Base-by-base conservation (phyloP, 2,113 vertebrate genomes). In the Myotis yumanensis region DNA sequence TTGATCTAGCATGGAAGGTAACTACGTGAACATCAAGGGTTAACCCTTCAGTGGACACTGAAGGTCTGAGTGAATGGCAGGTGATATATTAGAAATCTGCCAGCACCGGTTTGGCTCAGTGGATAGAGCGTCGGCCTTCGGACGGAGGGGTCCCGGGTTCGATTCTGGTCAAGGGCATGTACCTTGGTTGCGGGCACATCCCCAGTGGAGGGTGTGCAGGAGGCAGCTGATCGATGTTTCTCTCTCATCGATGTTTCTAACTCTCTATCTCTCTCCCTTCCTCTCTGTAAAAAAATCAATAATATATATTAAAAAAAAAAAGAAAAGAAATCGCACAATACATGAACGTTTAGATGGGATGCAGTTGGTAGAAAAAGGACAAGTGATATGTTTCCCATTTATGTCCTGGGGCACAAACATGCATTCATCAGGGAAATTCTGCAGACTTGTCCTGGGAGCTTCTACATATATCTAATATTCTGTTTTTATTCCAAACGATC, bases 401-500 rank as follows among this genome's bases (percentile, higher is more conserved):
- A 32, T 90, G 18, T 87, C 28, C 46, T 68, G 14, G 23, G 18
- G 51, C 22, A 28, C 69, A 91, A 80, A 62, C 1, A 30, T 18
- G 52, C 1, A 87, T 52, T 77, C 73, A 86, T 90, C 64, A 37
- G 32, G 11, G 37, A 92, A 90, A 89, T 76, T 90, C n/a, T 87
- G n/a, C 6, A 80, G 52, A 1, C 51, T 86, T 93, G 48, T 22
- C 93, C 77, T 62, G n/a, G n/a, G 64, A 95, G 57, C 72, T 77
- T 90, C 54, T 87, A 73, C 72, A 69, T 69, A 40, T 5, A 69
- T 17, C 46, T 85, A 57, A 85, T 86, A 88, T 62, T 88, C 59
- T 84, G 66, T 79, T 90, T 96, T 94, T 15, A 73, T 90, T 95
- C 79, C 77, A 80, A 43, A 88, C 12, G 73, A 81, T 85, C 22